Conservation (phyloP, 2,797 vertebrate genomes). For the Myiotriccus ornatus region DNA sequence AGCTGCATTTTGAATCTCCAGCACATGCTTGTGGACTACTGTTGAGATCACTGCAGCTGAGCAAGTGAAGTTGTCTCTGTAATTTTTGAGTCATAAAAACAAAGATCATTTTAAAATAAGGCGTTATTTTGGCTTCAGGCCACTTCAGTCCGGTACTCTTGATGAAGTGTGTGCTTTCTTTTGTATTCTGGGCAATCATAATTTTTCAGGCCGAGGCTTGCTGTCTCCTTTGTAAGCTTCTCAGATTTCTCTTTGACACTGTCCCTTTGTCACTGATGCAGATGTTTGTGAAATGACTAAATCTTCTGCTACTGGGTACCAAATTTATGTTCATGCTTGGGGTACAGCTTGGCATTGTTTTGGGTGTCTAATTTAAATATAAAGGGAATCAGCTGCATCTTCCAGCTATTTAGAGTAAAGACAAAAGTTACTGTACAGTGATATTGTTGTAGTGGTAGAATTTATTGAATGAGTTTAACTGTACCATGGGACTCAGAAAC, state of each 20-base stretch:
- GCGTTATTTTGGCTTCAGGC: neutral
- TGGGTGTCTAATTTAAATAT: neutral
- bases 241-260: neutral
- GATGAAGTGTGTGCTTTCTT: neutral
- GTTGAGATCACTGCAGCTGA: neutral
- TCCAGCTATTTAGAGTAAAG: neutral
- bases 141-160: neutral
- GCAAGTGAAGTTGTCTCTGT: neutral
- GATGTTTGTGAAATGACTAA: neutral
- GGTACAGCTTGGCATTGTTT: neutral
- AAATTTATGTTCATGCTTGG: neutral
- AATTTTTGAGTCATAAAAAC: neutral
- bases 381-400: neutral
- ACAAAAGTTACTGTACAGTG: neutral
- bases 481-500: neutral
- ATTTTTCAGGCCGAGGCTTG: neutral
- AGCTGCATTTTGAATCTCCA: neutral
- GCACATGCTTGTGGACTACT: neutral
- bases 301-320: neutral
- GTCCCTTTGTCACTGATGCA: neutral
- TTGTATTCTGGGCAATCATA: neutral
- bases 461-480: neutral
- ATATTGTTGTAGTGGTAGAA: neutral
- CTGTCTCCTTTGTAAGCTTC: neutral
- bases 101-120: neutral